Conservation (phyloP, 1,140 invertebrate genomes). For the Danaus melanippus region DNA sequence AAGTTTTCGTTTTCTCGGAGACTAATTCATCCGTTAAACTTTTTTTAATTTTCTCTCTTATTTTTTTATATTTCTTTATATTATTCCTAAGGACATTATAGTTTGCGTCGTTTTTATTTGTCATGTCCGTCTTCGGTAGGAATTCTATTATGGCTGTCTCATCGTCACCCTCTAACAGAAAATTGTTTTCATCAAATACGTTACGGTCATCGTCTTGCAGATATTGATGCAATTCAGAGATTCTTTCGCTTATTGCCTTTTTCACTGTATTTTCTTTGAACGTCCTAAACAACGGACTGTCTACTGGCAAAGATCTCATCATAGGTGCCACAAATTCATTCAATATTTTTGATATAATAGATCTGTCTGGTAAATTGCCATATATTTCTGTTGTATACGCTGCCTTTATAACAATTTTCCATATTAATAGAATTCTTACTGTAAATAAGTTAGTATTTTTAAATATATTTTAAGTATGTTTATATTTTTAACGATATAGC, state of each 20-base stretch:
- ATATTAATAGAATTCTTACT: too few relatives aligned
- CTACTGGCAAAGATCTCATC: constrained; percentile 12
- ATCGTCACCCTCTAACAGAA: constrained; percentile 29
- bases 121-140: constrained; percentile 19
- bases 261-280: constrained; percentile 19
- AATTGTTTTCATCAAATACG: constrained; percentile 16
- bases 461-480: too few relatives aligned
- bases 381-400: constrained; percentile 3
- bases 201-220: constrained; percentile 35
- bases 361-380: constrained; percentile 13
- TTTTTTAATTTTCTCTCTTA: constrained; percentile 35
- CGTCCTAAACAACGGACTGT: constrained; percentile 11
- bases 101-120: constrained; percentile 10
- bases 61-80: constrained; percentile 34
- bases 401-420: neutral
- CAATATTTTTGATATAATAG: constrained; percentile 19
- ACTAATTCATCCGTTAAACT: constrained; percentile 34
- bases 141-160: constrained; percentile 48
- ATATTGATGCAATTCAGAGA: constrained; percentile 31
- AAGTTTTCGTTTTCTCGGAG: constrained; percentile 31
- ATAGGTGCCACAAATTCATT: constrained; percentile 24
- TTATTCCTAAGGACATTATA: constrained; percentile 25
- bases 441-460: too few relatives aligned
- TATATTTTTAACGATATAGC: too few relatives aligned
- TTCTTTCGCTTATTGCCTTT: constrained; percentile 31